A percentile compares a stretch with the other conserved stretches of the same genome.
Conservation (phyloP, 1,140 invertebrate species). For the Temnothorax nylanderi region DNA sequence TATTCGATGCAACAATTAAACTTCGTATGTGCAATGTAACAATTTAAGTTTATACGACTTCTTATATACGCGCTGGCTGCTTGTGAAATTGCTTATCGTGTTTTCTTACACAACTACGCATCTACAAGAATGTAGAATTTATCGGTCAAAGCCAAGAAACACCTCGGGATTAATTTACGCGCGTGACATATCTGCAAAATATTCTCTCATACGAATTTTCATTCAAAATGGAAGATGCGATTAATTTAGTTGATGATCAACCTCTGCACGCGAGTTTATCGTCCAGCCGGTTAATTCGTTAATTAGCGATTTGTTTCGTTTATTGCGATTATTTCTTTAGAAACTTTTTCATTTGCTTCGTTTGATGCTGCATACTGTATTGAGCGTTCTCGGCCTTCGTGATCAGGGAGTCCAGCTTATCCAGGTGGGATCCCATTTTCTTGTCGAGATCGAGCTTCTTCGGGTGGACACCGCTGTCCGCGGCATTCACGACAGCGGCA, state of each 20-base stretch:
- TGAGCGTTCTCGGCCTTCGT: conserved; percentile 89
- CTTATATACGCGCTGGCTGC: background rate
- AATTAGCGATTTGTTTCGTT: background rate
- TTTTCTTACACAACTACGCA: background rate
- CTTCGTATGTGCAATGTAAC: conserved; percentile 28
- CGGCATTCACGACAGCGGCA: background rate
- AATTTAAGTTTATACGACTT: background rate
- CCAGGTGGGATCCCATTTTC: conserved; percentile 88
- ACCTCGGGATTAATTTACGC: background rate
- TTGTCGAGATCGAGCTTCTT: conserved; percentile 85
- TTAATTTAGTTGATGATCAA: conserved; percentile 1
- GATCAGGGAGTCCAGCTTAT: conserved; percentile 88
- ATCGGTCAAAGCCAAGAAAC: background rate
- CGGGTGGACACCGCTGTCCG: background rate
- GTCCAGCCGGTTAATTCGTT: background rate
- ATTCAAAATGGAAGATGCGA: conserved; percentile 3
- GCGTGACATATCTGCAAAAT: conserved; percentile 16
- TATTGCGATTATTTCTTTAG: conserved; percentile 85
- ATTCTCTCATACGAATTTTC: background rate
- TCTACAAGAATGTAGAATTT: background rate
- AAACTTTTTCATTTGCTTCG: conserved; percentile 90
- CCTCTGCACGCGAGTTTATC: background rate
- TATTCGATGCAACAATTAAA: conserved; percentile 46
- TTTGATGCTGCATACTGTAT: conserved; percentile 89
- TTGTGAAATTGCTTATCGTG: background rate